A percentile compares a stretch with the other conserved stretches of the same genome.
These are phyloP conservation scores for Drosophila glabriapex DNA, from an alignment of 2,888 invertebrate species.

Conservation along the genomic window DNA sequence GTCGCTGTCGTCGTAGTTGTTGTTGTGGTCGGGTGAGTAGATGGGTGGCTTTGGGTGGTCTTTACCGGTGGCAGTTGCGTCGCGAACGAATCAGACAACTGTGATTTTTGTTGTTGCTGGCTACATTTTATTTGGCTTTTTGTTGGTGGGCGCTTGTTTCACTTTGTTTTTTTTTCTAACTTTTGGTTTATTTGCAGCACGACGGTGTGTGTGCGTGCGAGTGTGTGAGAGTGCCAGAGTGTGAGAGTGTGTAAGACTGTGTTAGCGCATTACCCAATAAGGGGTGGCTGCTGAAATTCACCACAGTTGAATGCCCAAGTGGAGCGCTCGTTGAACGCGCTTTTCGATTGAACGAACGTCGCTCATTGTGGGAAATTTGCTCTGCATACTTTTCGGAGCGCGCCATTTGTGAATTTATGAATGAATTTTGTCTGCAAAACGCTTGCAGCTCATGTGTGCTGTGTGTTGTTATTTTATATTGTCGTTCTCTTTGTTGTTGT, in stretches of 20 bases:
- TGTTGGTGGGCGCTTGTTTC: constrained; percentile 60
- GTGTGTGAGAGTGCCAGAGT: constrained; percentile 27
- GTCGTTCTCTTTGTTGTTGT: constrained; percentile 4
- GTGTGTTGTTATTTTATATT: not conserved
- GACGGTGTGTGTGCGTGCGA: constrained; percentile 25
- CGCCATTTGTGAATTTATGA: constrained; percentile 61
- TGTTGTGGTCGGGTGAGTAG: constrained; percentile 16
- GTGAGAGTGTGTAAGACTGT: constrained; percentile 38
- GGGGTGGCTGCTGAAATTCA: constrained; percentile 67
- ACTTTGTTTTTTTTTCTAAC: constrained; percentile 57
- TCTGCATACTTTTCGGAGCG: constrained; percentile 52
- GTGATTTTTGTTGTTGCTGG: constrained; percentile 82
- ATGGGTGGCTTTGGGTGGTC: constrained; percentile 24
- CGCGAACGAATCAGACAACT: constrained; percentile 84
- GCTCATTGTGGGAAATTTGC: constrained; percentile 65
- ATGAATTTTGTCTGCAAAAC: constrained; percentile 59
- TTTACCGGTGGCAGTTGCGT: constrained; percentile 69
- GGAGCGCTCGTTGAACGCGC: constrained; percentile 50
- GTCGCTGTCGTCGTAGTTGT: constrained; percentile 41
- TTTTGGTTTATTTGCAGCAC: constrained; percentile 54
- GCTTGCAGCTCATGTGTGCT: constrained; percentile 28
- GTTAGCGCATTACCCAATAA: constrained; percentile 66
- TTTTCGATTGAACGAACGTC: constrained; percentile 44
- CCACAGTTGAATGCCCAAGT: constrained; percentile 57
- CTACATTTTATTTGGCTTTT: constrained; percentile 77